These are phyloP conservation scores for Vespertilio murinus DNA, from an alignment of 2,797 vertebrate genomes.

Conservation along the genomic window DNA sequence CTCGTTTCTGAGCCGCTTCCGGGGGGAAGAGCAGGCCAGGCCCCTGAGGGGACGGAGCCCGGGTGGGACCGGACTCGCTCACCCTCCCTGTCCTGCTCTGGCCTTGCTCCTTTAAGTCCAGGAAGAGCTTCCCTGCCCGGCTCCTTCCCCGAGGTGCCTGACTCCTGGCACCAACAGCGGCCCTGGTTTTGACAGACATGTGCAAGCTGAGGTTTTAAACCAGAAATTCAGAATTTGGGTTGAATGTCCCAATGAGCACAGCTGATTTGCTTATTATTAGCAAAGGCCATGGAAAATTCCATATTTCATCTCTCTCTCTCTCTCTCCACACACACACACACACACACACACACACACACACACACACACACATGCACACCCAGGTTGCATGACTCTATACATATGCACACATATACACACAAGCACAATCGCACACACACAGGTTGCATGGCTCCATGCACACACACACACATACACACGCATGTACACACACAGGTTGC, in stretches of 20 bases:
- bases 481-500: not conserved
- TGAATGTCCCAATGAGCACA: conserved; percentile 13
- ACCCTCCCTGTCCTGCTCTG: conserved; percentile 61
- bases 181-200: conserved; percentile 40
- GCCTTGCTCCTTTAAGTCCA: conserved; percentile 76
- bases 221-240: conserved; percentile 58
- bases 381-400: too few relatives aligned
- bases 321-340: not conserved
- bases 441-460: too few relatives aligned
- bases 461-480: not conserved
- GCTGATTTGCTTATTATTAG: conserved; percentile 65
- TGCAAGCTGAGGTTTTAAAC: conserved; percentile 63
- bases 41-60: conserved; percentile 71
- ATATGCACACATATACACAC: not conserved
- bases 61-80: conserved; percentile 62
- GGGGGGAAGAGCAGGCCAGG: conserved; percentile 76
- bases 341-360: not conserved
- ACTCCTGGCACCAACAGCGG: conserved; percentile 69
- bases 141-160: conserved; percentile 80
- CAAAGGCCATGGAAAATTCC: not conserved
- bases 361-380: not conserved
- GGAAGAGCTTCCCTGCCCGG: conserved; percentile 73
- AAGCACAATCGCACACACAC: too few relatives aligned
- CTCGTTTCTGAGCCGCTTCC: conserved; percentile 68
- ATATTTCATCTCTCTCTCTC: not conserved